Evolutionary conservation across 2,113 vertebrate species (phyloP), one percentile per base, ranked within the genome.

Genomic region (Sciurus niger): DNA sequence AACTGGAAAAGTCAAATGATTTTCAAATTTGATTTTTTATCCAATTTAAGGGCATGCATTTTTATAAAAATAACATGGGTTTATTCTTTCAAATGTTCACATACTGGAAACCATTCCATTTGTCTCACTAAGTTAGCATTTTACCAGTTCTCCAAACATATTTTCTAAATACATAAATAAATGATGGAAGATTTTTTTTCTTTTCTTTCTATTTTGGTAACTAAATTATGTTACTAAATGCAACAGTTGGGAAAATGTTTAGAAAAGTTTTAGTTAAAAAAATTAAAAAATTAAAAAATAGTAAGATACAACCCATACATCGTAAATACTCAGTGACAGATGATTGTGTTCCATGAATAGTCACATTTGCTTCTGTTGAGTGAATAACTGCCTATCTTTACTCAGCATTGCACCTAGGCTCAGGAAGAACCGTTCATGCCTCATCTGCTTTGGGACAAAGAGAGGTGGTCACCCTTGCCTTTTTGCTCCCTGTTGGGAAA

Each of bases 211-310:
- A n/a, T 43, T 14, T 86, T 40, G 2, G 32, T 92, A 96, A n/a
- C 7, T 67, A 10, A 80, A 83, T 97, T 95, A 94, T 32, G 55
- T 72, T 46, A 83, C 11, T n/a, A 87, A 90, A 86, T 92, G 34
- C 3, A 94, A 55, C 20, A 96, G 34, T 46, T 70, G 43, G 32
- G 25, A 53, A 92, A 84, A 60, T 30, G 28, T 46, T 93, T 24
- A 74, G 72, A 82, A 93, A 92, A 32, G 5, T 43, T 94, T 65
- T 68, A 58, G 20, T n/a, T 91, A 79, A 72, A 89, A 93, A 90
- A n/a, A 80, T 43, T 55, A n/a, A 53, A 77, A 78, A 55, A n/a
- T 48, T 40, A 84, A 77, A 84, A 78, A 77, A 43, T 25, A 40
- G 25, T n/a, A 84, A 0, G 32, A 12, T 30, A 25, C 6, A 86